A percentile compares a stretch with the other conserved stretches of the same genome.
These are phyloP conservation scores for Epirrhoe tristata DNA, from an alignment of 2,888 invertebrate genomes.

Conservation along the genomic window DNA sequence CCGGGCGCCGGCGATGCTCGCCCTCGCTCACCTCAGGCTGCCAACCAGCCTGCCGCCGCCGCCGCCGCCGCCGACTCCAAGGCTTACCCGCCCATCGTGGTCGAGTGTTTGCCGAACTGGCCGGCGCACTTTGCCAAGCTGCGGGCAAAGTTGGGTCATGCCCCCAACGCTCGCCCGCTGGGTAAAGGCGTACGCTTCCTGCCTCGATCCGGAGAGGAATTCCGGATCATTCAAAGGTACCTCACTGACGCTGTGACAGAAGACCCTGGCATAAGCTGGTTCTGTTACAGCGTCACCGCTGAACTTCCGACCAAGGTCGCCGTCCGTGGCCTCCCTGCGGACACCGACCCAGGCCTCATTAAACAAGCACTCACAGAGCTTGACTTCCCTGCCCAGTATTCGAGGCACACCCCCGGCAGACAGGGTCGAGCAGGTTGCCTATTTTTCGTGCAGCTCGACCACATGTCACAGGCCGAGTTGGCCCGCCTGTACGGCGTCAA, in stretches of 20 bases:
- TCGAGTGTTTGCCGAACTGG: slow-evolving; percentile 26
- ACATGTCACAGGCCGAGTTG: not conserved
- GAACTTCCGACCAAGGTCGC: not conserved
- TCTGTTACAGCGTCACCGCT: slow-evolving; percentile 32
- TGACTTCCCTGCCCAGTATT: slow-evolving; percentile 9
- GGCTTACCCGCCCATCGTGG: slow-evolving; percentile 28
- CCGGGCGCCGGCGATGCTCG: too few relatives aligned
- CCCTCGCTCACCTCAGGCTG: too few relatives aligned
- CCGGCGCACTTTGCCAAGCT: not conserved
- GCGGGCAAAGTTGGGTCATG: not conserved
- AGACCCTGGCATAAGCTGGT: slow-evolving; percentile 32
- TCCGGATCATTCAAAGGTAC: slow-evolving; percentile 35
- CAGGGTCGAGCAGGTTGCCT: slow-evolving; percentile 4
- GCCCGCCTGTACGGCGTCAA: not conserved
- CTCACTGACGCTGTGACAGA: slow-evolving; percentile 24
- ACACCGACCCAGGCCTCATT: not conserved
- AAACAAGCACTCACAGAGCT: not conserved
- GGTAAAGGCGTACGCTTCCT: not conserved
- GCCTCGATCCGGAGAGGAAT: slow-evolving; percentile 34
- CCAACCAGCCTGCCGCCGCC: too few relatives aligned
- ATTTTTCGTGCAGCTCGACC: slow-evolving; percentile 13
- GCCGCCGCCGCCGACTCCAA: too few relatives aligned
- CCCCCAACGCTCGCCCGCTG: not conserved
- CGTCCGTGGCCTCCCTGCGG: not conserved
- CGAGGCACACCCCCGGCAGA: not conserved